These are phyloP conservation scores for Enteromius viviparus DNA, from an alignment of 2,797 vertebrate genomes.

Conservation along the genomic window DNA sequence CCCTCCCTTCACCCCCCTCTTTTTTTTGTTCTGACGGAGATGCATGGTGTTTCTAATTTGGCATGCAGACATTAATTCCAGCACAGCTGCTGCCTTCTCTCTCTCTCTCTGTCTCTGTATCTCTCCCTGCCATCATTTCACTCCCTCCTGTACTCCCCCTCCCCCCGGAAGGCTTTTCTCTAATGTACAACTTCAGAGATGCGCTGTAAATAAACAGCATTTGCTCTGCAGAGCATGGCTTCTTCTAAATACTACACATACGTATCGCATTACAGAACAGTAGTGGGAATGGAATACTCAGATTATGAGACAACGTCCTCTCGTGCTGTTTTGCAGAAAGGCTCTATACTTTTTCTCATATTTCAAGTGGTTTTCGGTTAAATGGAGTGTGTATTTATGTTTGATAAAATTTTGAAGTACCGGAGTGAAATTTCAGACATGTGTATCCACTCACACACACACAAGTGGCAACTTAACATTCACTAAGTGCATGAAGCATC, in stretches of 20 bases:
- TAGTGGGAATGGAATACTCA: slow-evolving; percentile 26
- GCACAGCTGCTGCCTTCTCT: slow-evolving; percentile 83
- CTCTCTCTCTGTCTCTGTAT: slow-evolving; percentile 65
- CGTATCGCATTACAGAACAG: slow-evolving; percentile 40
- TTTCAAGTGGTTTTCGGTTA: slow-evolving; percentile 8
- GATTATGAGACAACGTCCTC: slow-evolving; percentile 46
- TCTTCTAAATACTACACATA: slow-evolving; percentile 72
- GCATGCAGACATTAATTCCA: slow-evolving; percentile 91
- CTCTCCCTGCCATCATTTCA: slow-evolving; percentile 66
- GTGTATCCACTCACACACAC: neutral
- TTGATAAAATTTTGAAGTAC: neutral
- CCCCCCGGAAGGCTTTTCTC: slow-evolving; percentile 86
- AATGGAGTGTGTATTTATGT: neutral
- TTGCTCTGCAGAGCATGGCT: slow-evolving; percentile 91
- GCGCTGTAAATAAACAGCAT: slow-evolving; percentile 92
- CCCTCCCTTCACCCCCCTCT: slow-evolving; percentile 57
- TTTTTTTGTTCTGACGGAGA: slow-evolving; percentile 82
- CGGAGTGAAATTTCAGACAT: slow-evolving; percentile 1
- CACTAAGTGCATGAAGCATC: slow-evolving; percentile 44
- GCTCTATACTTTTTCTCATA: neutral
- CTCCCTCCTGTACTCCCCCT: slow-evolving; percentile 45
- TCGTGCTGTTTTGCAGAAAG: neutral
- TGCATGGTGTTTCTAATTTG: slow-evolving; percentile 88
- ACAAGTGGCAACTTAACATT: slow-evolving; percentile 50
- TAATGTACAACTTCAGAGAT: slow-evolving; percentile 88